Conservation (phyloP, 2,797 vertebrate species). For the Siniperca undulata region DNA sequence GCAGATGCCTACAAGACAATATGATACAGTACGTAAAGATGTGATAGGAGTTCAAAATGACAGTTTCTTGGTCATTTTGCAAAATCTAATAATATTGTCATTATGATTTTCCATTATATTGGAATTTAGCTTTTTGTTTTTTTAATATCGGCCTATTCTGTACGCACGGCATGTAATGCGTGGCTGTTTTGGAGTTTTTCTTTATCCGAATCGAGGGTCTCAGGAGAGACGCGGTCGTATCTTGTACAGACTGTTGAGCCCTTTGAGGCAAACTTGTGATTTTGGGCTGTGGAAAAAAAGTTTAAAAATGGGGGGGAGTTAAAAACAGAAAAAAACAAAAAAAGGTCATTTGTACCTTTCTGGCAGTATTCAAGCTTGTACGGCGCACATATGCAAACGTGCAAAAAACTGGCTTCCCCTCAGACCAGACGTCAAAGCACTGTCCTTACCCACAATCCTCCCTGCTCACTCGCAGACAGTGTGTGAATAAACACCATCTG, state of each 20-base stretch:
- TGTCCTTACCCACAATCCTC: constrained; percentile 53
- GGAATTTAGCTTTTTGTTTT: too few relatives aligned
- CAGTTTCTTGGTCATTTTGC: neutral
- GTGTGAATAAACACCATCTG: constrained; percentile 51
- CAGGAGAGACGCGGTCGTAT: too few relatives aligned
- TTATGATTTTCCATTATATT: neutral
- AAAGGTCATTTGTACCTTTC: too few relatives aligned
- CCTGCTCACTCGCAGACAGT: constrained; percentile 9
- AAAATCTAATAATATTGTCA: neutral
- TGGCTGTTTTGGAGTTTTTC: neutral
- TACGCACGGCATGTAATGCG: too few relatives aligned
- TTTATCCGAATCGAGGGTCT: too few relatives aligned
- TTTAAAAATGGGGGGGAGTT: too few relatives aligned
- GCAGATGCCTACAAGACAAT: too few relatives aligned
- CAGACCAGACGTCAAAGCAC: neutral
- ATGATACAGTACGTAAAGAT: too few relatives aligned
- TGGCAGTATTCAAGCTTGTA: neutral
- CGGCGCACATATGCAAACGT: neutral
- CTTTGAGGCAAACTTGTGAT: neutral
- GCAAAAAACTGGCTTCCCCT: neutral
- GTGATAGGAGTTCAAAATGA: neutral
- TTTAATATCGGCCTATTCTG: too few relatives aligned
- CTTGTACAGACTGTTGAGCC: too few relatives aligned
- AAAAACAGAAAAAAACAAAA: neutral
- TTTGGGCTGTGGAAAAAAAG: neutral